Evolutionary conservation across 2,888 invertebrate species (phyloP), one percentile per base, ranked within the genome.

Genomic region (Cephus runcator): DNA sequence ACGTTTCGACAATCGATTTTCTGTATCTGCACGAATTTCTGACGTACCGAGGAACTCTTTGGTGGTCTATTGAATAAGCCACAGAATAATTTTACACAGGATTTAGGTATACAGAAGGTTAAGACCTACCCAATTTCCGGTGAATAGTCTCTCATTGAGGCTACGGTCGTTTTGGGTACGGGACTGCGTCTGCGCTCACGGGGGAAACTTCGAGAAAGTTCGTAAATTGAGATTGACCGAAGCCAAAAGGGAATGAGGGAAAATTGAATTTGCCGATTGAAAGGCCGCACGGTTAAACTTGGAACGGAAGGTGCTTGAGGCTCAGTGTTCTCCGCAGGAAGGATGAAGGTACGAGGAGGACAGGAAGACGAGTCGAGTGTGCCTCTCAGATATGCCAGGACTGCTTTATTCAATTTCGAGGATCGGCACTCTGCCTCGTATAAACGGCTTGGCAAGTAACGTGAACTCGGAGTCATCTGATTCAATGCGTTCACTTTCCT

Each of bases 251-350:
- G 73, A 40, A 35, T 23, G 34, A 12, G 34, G 40, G 23, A 34
- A 73, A 76, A 76, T 76, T 73, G 73, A 76, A n/a, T 76, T 76
- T 73, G 34, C 34, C 73, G 34, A 76, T 33, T 36, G 73, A 40
- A 73, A 35, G 56, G 73, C 56, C 9, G 15, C 23, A 56, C 23
- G 56, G 56, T 56, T 56, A 56, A 56, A 56, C 23, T 56, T 56
- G 2, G 56, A 56, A 56, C 23, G 56, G 23, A 56, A 56, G 56
- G 56, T 56, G 23, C 56, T 56, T 2, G 56, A 56, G 56, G 15
- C 23, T 23, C 56, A 9, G 9, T 9, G 23, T 23, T 56, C 56
- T 23, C 23, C 9, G 56, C 9, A 23, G 9, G 56, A 23, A 23
- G 56, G 6, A 23, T 23, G 23, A 56, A 23, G 40, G 40, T 23